Percentiles rank a stretch among this genome's conserved stretches.
Conservation (phyloP, 2,888 invertebrate genomes). For the Diaperis boleti region DNA sequence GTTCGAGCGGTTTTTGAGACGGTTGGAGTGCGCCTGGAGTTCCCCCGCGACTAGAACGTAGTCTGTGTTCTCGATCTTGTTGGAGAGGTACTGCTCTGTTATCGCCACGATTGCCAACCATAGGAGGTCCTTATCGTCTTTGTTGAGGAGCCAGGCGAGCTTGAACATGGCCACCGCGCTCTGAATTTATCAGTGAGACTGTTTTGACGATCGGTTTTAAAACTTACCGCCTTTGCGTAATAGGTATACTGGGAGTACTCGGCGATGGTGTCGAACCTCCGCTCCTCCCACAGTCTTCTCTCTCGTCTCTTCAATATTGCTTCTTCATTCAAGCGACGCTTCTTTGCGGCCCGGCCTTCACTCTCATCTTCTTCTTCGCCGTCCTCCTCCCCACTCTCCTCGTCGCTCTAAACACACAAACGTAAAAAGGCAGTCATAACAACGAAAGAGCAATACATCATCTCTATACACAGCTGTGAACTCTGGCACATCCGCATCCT, state of each 20-base stretch:
- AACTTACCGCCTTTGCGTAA: slow-evolving; percentile 80
- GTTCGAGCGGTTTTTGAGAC: slow-evolving; percentile 72
- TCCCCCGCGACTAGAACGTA: slow-evolving; percentile 75
- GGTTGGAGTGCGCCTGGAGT: slow-evolving; percentile 79
- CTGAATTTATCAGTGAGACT: no score
- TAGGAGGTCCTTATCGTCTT: slow-evolving; percentile 82
- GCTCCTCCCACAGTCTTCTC: slow-evolving; percentile 85
- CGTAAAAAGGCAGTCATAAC: no score
- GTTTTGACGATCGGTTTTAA: no score
- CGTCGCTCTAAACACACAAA: slow-evolving; percentile 61
- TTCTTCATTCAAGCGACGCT: slow-evolving; percentile 72
- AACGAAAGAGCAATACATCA: no score
- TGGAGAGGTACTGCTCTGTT: slow-evolving; percentile 80
- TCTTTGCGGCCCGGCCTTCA: slow-evolving; percentile 66
- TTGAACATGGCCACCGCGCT: slow-evolving; percentile 86
- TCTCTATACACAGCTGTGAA: slow-evolving; percentile 91
- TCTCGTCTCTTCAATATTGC: slow-evolving; percentile 75
- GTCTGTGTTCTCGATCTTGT: slow-evolving; percentile 78
- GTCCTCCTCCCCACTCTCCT: slow-evolving; percentile 64
- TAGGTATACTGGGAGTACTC: slow-evolving; percentile 93
- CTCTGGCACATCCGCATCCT: slow-evolving; percentile 85
- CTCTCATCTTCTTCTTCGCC: slow-evolving; percentile 59
- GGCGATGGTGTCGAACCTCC: slow-evolving; percentile 84
- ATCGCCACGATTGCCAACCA: slow-evolving; percentile 93
- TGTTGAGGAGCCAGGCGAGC: slow-evolving; percentile 89